These are phyloP conservation scores for Cephus pygmeus DNA, from an alignment of 2,888 invertebrate genomes.

Conservation along the genomic window DNA sequence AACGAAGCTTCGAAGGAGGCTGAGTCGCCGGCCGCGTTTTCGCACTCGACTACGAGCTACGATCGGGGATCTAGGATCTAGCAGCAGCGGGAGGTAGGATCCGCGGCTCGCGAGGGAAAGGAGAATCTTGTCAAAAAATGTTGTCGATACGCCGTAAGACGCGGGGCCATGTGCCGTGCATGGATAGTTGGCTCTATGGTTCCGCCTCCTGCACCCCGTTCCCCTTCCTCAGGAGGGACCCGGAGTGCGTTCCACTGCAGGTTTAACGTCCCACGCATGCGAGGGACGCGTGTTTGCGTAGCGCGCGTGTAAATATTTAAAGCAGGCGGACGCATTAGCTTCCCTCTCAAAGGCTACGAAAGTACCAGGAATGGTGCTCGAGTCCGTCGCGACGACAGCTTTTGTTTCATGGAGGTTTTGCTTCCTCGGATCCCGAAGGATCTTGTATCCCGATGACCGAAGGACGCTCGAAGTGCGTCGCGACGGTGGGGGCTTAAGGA, in stretches of 20 bases:
- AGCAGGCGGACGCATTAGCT: conserved; percentile 17
- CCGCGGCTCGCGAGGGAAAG: background rate
- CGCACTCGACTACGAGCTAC: background rate
- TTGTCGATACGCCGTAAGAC: background rate
- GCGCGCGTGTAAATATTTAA: conserved; percentile 22
- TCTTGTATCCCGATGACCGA: conserved; percentile 8
- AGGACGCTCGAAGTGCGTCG: conserved; percentile 7
- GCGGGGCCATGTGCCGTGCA: background rate
- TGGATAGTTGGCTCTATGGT: background rate
- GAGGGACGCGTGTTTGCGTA: conserved; percentile 17
- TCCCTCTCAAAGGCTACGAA: conserved; percentile 4
- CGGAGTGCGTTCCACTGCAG: conserved; percentile 20
- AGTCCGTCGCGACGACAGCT: conserved; percentile 7
- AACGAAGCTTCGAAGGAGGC: background rate
- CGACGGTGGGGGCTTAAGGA: background rate
- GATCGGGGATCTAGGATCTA: background rate
- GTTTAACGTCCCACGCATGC: conserved; percentile 5
- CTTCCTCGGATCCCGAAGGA: background rate
- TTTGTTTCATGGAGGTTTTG: background rate
- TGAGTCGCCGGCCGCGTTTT: background rate
- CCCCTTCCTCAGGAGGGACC: conserved; percentile 12
- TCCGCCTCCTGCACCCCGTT: background rate
- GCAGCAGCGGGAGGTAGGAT: background rate
- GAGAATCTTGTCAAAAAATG: background rate
- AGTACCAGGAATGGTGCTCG: conserved; percentile 11